A percentile compares a stretch with the other conserved stretches of the same genome.
Evolutionary conservation across 2,888 invertebrate genomes (phyloP).

Genomic region (Choreutis nemorana): DNA sequence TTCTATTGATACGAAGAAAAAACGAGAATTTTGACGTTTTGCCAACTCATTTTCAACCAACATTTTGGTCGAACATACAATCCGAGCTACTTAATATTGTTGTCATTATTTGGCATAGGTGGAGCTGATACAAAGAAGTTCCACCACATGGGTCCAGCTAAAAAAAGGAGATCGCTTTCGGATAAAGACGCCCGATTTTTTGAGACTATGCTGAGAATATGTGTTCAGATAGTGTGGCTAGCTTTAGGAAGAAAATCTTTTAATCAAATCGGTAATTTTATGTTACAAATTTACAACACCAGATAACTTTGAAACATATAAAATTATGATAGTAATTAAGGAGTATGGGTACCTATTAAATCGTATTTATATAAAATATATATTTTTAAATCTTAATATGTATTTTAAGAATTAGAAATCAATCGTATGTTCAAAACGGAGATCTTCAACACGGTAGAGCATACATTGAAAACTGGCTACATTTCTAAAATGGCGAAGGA

Average conservation of each 20-base stretch:
- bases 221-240: conserved; percentile 71
- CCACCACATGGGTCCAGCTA: conserved; percentile 68
- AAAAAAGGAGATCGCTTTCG: conserved; percentile 64
- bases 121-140: conserved; percentile 57
- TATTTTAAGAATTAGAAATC: conserved; percentile 63
- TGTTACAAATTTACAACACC: background rate
- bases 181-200: conserved; percentile 70
- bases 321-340: too few relatives aligned
- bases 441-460: conserved; percentile 65
- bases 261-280: conserved; percentile 63
- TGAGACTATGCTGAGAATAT: conserved; percentile 66
- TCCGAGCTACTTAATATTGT: too few relatives aligned
- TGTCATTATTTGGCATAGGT: conserved; percentile 29
- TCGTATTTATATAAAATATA: background rate
- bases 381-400: conserved; percentile 2
- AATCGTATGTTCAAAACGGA: conserved; percentile 69
- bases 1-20: too few relatives aligned
- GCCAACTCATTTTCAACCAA: too few relatives aligned
- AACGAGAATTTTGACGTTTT: too few relatives aligned
- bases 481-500: conserved; percentile 43
- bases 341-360: background rate
- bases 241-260: conserved; percentile 67
- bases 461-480: conserved; percentile 40
- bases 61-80: too few relatives aligned
- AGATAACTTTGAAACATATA: too few relatives aligned